Base-by-base conservation (phyloP, 1,140 invertebrate genomes). In the Trichogramma pretiosum region DNA sequence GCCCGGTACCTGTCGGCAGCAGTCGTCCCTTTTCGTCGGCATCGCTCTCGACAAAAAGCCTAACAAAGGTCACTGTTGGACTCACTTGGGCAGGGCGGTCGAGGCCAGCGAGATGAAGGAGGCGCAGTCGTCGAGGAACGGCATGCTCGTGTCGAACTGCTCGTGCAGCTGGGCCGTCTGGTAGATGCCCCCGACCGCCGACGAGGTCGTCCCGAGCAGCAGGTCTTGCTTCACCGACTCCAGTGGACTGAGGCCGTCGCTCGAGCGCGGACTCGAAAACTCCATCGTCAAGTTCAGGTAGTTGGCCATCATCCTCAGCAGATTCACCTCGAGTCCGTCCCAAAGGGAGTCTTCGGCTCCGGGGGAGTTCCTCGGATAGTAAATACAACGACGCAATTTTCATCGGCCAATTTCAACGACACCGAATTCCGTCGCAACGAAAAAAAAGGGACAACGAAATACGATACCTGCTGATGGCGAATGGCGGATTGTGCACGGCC, bases 21-120 rank as follows among this genome's bases (percentile, higher is more conserved):
- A 3, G 22, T 24, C 2, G 11, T 5, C 33, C 5, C 33, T 34
- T 14, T 5, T 5, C 33, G 35, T 37, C 16, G 35, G 35, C 35
- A 8, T 13, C 26, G 13, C 26, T 7, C 42, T 22, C 13, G 5
- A 11, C 5, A 30, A 17, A 30, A 23, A 23, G 9, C 19, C 2
- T n/a, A 38, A 42, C 24, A 41, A 35, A 48, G n/a, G 4, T 48
- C 18, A n/a, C n/a, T n/a, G n/a, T n/a, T n/a, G n/a, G n/a, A 28
- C 24, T 18, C 65, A 83, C 79, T 81, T 80, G 32, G 84, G 83
- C 43, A 87, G 63, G 3, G 84, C 83, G 21, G 80, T 84, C 1
- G 84, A 87, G 16, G 81, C 76, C 16, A 84, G 58, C 2, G 83
- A 83, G 49, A 86, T 78, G 59, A 87, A 87, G 9, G 77, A 71